Evolutionary conservation across 1,140 invertebrate species (phyloP).

Genomic region (Sminthurides bifidus): DNA sequence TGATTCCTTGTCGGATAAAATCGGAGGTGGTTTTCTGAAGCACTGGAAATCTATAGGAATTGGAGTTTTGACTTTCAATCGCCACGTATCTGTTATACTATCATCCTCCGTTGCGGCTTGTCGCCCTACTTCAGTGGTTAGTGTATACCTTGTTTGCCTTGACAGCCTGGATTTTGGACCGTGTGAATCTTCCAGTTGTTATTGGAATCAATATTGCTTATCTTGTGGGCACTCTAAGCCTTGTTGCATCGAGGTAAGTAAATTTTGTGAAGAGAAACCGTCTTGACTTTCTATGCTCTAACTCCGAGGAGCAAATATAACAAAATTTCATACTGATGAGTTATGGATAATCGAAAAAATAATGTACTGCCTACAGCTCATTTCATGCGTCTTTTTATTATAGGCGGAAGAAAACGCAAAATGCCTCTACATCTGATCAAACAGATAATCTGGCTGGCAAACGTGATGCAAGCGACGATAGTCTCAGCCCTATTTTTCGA

Average conservation of each 20-base stretch:
- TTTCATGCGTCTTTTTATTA: no score
- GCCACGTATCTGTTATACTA: constrained; percentile 26
- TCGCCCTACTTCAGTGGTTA: constrained; percentile 5
- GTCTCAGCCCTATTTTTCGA: no score
- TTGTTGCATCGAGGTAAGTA: no score
- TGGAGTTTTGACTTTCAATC: constrained; percentile 28
- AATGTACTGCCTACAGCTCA: no score
- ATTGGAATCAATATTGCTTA: constrained; percentile 18
- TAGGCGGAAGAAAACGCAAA: no score
- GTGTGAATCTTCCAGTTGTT: constrained; percentile 21
- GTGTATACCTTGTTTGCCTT: background rate
- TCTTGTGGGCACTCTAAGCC: background rate
- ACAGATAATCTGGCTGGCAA: no score
- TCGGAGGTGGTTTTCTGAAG: constrained; percentile 50
- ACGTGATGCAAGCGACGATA: no score
- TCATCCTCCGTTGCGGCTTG: constrained; percentile 29
- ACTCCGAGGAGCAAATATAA: no score
- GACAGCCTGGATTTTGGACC: constrained; percentile 9
- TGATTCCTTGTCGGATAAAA: constrained; percentile 54
- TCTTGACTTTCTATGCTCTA: background rate
- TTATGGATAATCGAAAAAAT: no score
- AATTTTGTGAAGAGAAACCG: background rate
- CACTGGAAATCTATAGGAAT: constrained; percentile 47
- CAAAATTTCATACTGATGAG: no score
- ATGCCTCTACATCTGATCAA: no score